Evolutionary conservation across 2,888 invertebrate species (phyloP).

Genomic region (Cataglyphis rosenhaueri): DNA sequence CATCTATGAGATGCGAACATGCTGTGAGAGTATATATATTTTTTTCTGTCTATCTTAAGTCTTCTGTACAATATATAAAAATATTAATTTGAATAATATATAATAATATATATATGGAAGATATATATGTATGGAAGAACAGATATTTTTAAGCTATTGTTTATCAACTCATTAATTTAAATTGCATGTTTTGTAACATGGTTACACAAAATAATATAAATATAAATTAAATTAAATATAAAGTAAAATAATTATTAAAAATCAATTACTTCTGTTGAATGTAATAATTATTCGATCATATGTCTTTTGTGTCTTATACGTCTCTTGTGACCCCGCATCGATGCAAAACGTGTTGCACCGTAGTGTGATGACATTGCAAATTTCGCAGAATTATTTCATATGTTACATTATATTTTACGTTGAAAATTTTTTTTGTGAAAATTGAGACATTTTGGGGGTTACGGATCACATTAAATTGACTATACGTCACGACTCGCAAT

Average conservation of each 20-base stretch:
- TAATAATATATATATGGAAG: neutral
- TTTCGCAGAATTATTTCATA: neutral
- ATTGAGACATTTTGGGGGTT: neutral
- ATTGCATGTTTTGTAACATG: neutral
- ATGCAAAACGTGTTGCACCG: neutral
- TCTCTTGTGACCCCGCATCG: neutral
- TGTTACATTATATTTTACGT: neutral
- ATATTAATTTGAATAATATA: neutral
- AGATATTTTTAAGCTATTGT: neutral
- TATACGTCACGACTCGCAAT: neutral
- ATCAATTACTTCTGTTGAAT: neutral
- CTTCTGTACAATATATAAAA: neutral
- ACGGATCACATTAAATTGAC: neutral
- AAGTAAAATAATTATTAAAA: neutral
- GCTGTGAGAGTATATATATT: neutral
- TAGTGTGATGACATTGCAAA: constrained; percentile 1
- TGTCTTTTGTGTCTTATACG: neutral
- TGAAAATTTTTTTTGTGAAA: neutral
- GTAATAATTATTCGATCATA: neutral
- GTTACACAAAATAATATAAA: neutral
- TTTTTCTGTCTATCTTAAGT: neutral
- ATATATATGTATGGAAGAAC: neutral
- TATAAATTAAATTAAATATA: neutral
- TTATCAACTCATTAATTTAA: neutral
- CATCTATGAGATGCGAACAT: neutral